Base-by-base conservation (phyloP, 2,113 vertebrate species). In the Clarias magur region DNA sequence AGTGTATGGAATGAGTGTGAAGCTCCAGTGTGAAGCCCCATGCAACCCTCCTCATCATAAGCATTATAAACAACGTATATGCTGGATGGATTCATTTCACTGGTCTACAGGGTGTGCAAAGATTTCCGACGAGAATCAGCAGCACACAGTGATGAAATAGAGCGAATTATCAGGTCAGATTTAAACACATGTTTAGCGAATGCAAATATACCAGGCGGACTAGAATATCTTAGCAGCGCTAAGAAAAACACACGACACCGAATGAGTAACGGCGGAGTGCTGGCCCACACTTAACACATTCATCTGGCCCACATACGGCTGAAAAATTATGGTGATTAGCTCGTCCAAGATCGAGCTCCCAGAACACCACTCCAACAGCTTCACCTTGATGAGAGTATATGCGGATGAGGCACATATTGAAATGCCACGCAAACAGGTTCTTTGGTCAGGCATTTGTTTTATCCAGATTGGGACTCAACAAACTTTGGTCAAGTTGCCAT, bases 171-270 rank as follows among this genome's bases (percentile, higher is more conserved):
- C 48, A 57, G 76, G 76, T 56, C 75, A 78, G 5, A 53, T 53
- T 78, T 78, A 8, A 54, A 78, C 75, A 78, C 75, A 78, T 27
- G 48, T 78, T 78, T 25, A 78, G 75, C 48, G n/a, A 54, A 76
- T 54, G 12, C 11, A 56, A 16, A 56, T 56, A 56, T 57, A n/a
- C 5, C 76, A 57, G 54, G 15, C 42, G 17, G 13, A 27, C 7
- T 57, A 75, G 21, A 75, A 53, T 25, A 75, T 57, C 53, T 15
- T 56, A n/a, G 25, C 25, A 10, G n/a, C 30, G 54, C n/a, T 1
- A 79, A 16, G 53, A 79, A 57, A 79, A 75, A 23, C 10, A 76
- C 25, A n/a, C 16, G 25, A 17, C 48, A 78, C 48, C 23, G 17
- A n/a, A 54, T 78, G 75, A 56, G 75, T 78, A 56, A 56, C 27